These are phyloP conservation scores for Cydia fagiglandana DNA, from an alignment of 1,140 invertebrate species.

Conservation along the genomic window DNA sequence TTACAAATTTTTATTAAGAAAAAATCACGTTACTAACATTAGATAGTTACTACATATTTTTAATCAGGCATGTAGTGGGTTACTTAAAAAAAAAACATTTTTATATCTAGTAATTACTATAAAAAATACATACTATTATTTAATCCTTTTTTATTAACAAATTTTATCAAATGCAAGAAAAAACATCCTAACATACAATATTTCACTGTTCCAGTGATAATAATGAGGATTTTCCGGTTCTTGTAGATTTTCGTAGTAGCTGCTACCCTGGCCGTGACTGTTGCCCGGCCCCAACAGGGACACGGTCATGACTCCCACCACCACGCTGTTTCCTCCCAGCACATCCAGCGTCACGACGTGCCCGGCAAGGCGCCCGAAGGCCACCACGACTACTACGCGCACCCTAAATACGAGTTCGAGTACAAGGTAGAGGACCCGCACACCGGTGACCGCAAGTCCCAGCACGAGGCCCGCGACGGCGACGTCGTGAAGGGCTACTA, in stretches of 20 bases:
- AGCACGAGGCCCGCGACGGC: conserved; percentile 75
- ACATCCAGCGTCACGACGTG: conserved; percentile 53
- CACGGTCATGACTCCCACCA: conserved; percentile 34
- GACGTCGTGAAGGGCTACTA: conserved; percentile 77
- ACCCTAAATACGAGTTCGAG: conserved; percentile 60
- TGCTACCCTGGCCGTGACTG: conserved; percentile 38
- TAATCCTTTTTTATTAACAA: too few species aligned
- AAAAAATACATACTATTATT: too few species aligned
- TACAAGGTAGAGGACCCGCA: conserved; percentile 64
- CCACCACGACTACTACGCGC: conserved; percentile 45
- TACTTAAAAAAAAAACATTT: too few species aligned
- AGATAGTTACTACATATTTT: too few species aligned
- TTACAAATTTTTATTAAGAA: too few species aligned
- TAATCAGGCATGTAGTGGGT: too few species aligned
- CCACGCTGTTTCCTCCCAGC: conserved; percentile 55
- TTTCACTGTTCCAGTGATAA: too few species aligned
- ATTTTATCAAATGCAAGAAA: too few species aligned
- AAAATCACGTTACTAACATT: too few species aligned
- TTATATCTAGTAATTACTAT: too few species aligned
- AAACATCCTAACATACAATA: too few species aligned
- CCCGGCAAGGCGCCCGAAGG: conserved; percentile 43
- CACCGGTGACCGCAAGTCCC: conserved; percentile 75
- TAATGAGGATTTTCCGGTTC: background rate
- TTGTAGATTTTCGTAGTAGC: conserved; percentile 35
- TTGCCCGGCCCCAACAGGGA: conserved; percentile 37